Base-by-base conservation (phyloP, 2,797 vertebrate genomes). In the Chelon auratus region DNA sequence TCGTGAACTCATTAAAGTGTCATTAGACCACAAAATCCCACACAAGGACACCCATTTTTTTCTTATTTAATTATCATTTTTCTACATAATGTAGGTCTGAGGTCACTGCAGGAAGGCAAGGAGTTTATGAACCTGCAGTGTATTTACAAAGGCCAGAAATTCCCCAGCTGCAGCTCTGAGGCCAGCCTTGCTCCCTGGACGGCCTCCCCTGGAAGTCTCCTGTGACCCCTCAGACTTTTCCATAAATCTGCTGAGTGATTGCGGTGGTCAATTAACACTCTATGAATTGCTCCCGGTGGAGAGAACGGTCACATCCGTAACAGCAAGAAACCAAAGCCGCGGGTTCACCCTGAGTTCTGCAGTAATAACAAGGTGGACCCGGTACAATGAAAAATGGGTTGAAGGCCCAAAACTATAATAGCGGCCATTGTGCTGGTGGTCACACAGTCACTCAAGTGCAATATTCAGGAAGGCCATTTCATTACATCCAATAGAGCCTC, bases 401-500 rank as follows among this genome's bases (percentile, higher is more conserved):
- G 92, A 94, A 92, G 78, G 77, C 88, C 91, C 91, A 93, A 95
- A 95, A 94, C 92, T 95, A 97, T 95, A 97, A 98, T 96, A 92
- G 95, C 93, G 84, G 82, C 95, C 95, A 96, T 98, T 98, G 97
- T 97, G 91, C 93, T 93, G 87, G 79, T 85, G 94, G 95, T 96
- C 95, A 95, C 68, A 92, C 91, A 93, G 77, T 93, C 94, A 94
- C 93, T 94, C 92, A 95, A 94, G 95, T 94, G 94, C 91, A 95
- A 94, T 95, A 95, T 96, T 95, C 95, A 97, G 95, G 95, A 97
- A 96, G 93, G 95, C 92, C 94, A 94, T 95, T 97, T 97, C 96
- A 96, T 96, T 97, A 95, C 93, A 94, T 95, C 94, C 95, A 96
- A 96, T 97, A 95, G 95, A 95, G 94, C 95, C 96, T 95, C 96